Evolutionary conservation across 2,888 invertebrate species (phyloP), one percentile per base, ranked within the genome.

Genomic region (Lamproptera curius): DNA sequence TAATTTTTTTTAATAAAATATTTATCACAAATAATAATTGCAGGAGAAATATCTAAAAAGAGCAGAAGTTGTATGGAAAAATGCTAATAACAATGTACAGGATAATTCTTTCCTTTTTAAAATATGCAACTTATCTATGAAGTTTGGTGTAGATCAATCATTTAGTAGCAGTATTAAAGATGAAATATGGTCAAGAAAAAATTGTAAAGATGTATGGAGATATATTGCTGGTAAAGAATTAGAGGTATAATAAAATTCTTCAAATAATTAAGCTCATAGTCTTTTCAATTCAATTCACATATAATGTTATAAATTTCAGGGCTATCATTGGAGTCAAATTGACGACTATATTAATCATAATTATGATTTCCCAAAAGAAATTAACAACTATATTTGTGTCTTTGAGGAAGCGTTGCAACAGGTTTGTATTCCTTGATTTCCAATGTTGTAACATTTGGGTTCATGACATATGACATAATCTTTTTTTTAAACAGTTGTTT

Each of bases 61-160:
- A 53, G 90, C 90, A 16, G 83, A 88, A 46, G 73, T 91, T 9
- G 82, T 93, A 34, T 92, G 92, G 81, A 88, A 85, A 44, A 90
- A 90, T 70, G 91, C 91, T 8, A 70, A 88, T 16, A 89, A 90
- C 51, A 88, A 87, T 53, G 79, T 92, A 5, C 74, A 79, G 13
- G 83, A 90, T 57, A 72, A 91, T 1, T 74, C 81, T 16, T 91
- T 91, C 52, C 75, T 91, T n/a, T 88, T 92, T 15, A 88, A 90
- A 54, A 58, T 94, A 17, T 78, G 93, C 33, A 88, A 91, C 37
- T 70, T 90, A 20, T 74, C 90, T 9, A 83, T 90, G 48, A 78
- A 88, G 51, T 91, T 90, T 78, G 79, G 84, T 26, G 89, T 92
- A 56, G 90, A 92, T 0, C 79, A 83, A 9, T 70, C 79, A 15